These are phyloP conservation scores for Arctia plantaginis DNA, from an alignment of 2,888 invertebrate genomes.

Conservation along the genomic window DNA sequence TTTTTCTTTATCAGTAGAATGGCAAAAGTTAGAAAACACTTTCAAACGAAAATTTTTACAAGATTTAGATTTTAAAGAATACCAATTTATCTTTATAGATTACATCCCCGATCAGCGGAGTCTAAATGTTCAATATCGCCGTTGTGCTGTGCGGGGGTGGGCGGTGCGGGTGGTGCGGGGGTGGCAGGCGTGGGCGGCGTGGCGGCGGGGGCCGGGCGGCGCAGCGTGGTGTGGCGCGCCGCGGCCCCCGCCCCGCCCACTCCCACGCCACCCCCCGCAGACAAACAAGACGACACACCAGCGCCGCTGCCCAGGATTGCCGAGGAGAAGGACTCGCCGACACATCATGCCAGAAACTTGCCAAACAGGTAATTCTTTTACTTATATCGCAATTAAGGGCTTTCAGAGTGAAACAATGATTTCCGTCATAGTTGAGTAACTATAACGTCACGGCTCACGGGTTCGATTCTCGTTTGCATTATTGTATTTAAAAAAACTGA, in stretches of 20 bases:
- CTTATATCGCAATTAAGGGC: not conserved
- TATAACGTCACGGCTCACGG: too few species aligned
- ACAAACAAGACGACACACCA: slow-evolving; percentile 77
- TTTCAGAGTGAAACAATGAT: too few species aligned
- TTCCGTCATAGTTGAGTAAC: too few species aligned
- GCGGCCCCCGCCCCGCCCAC: slow-evolving; percentile 70
- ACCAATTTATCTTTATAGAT: slow-evolving; percentile 67
- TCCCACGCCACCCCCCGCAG: slow-evolving; percentile 75
- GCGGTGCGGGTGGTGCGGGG: slow-evolving; percentile 74
- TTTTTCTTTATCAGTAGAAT: not conserved
- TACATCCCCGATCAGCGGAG: slow-evolving; percentile 96
- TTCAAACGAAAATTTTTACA: not conserved
- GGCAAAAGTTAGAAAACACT: not conserved
- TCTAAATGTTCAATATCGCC: slow-evolving; percentile 94
- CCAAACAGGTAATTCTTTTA: slow-evolving; percentile 62
- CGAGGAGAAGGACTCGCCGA: slow-evolving; percentile 94
- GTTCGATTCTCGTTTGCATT: too few species aligned
- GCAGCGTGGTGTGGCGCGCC: slow-evolving; percentile 65
- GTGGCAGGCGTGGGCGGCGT: slow-evolving; percentile 68
- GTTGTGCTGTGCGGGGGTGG: slow-evolving; percentile 88
- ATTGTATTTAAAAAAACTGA: too few species aligned
- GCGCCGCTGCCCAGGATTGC: slow-evolving; percentile 92
- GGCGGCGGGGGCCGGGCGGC: slow-evolving; percentile 70
- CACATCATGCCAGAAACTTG: slow-evolving; percentile 81
- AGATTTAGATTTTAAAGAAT: not conserved